Conservation (phyloP, 2,888 invertebrate genomes). For the Netelia virgata region DNA sequence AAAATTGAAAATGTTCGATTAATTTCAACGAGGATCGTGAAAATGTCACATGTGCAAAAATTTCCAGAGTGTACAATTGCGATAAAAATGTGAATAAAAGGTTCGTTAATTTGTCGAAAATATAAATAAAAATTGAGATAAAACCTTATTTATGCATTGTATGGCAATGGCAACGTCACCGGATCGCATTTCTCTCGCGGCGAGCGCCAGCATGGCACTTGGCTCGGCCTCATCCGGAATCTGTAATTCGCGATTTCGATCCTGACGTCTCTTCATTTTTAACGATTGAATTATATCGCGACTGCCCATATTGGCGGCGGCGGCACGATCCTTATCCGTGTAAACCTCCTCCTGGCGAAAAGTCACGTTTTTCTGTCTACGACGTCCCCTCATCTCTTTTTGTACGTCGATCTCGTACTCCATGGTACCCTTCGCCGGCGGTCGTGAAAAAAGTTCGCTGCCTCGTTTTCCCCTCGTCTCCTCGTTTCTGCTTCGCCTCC, state of each 20-base stretch:
- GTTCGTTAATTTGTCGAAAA: background rate
- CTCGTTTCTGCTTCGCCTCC: constrained; percentile 60
- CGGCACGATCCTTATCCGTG: constrained; percentile 96
- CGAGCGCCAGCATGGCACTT: constrained; percentile 91
- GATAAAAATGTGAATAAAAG: background rate
- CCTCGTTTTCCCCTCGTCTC: constrained; percentile 45
- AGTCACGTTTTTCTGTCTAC: constrained; percentile 75
- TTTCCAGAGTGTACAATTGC: too few relatives aligned
- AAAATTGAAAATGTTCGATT: too few relatives aligned
- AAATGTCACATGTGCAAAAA: too few relatives aligned
- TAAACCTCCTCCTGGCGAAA: constrained; percentile 90
- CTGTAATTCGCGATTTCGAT: constrained; percentile 90
- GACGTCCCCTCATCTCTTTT: constrained; percentile 81
- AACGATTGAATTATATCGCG: constrained; percentile 95
- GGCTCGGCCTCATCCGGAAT: constrained; percentile 93
- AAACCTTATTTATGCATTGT: constrained; percentile 92
- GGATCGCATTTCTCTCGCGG: constrained; percentile 91
- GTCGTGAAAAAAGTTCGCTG: constrained; percentile 41
- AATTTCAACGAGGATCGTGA: too few relatives aligned
- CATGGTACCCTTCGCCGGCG: constrained; percentile 71
- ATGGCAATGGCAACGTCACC: constrained; percentile 91
- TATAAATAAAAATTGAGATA: background rate
- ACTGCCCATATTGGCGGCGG: constrained; percentile 94
- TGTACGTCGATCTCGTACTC: constrained; percentile 79
- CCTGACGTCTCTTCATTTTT: constrained; percentile 92